Evolutionary conservation across 2,888 invertebrate genomes (phyloP).

Genomic region (Gymnosoma rotundatum): DNA sequence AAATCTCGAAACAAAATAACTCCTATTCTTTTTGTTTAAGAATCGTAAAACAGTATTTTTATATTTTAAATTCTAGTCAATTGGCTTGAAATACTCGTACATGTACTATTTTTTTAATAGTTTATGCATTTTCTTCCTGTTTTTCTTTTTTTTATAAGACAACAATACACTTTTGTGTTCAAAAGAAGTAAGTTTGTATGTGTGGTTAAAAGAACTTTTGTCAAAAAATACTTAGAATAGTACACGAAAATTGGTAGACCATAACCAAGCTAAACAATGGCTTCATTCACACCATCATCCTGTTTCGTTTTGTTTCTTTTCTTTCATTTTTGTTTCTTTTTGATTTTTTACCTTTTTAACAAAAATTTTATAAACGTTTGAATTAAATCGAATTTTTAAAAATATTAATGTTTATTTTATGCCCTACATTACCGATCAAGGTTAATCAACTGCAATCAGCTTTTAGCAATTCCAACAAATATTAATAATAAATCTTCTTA

Average conservation of each 20-base stretch:
- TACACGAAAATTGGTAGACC: constrained; percentile 67
- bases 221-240: constrained; percentile 58
- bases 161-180: constrained; percentile 55
- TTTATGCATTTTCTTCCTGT: constrained; percentile 21
- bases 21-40: not conserved
- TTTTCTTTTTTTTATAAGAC: constrained; percentile 9
- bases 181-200: constrained; percentile 45
- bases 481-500: not conserved
- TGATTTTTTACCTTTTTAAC: constrained; percentile 18
- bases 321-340: constrained; percentile 7
- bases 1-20: not conserved
- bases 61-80: no score
- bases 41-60: no score
- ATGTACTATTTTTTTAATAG: not conserved
- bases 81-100: no score
- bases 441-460: not conserved
- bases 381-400: constrained; percentile 24
- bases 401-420: not conserved
- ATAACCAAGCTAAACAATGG: constrained; percentile 62
- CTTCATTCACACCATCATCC: constrained; percentile 68
- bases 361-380: constrained; percentile 30
- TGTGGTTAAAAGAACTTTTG: constrained; percentile 47
- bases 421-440: constrained; percentile 28
- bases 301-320: constrained; percentile 32
- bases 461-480: not conserved